Evolutionary conservation across 2,888 invertebrate genomes (phyloP), one percentile per base, ranked within the genome.

Genomic region (Nephrotoma appendiculata): DNA sequence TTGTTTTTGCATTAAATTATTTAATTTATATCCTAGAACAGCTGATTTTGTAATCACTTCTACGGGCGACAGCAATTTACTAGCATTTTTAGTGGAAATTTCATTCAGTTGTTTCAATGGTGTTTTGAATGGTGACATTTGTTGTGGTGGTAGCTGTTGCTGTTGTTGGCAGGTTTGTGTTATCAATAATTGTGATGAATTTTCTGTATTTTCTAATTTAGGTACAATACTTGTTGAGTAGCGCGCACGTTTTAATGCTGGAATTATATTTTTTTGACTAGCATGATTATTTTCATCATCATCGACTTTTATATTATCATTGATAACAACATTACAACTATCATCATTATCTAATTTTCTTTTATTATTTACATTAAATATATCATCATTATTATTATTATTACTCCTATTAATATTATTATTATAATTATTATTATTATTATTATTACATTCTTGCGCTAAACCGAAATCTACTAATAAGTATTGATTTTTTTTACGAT

Each of bases 391-490:
- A 15, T 86, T 41, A n/a, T 71, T 71, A 84, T 43, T 42, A 84
- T 42, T 84, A 71, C 31, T 87, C 83, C 44, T 83, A 87, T 9
- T 48, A 71, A 45, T 86, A 11, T 41, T 86, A 12, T 83, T 86
- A 15, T 86, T 41, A 41, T 84, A 41, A 84, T 43, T n/a, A 42
- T 42, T 41, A 57, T 48, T 87, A 84, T n/a, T 87, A 87, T 83
- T 88, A 87, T 41, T 52, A 86, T 86, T 86, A 89, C 88, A 6
- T 87, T 93, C 93, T 91, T 98, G 97, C 41, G 98, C 96, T 88
- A 98, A 92, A 0, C 98, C 98, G 93, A 98, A 98, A 92, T 98
- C 98, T 12, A 98, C 97, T 88, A 98, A 91, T 86, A 96, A 92
- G 91, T 95, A 96, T 89, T 95, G 95, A 88, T 93, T 93, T 87